Evolutionary conservation across 2,888 invertebrate genomes (phyloP).

Genomic region (Amiota communis): DNA sequence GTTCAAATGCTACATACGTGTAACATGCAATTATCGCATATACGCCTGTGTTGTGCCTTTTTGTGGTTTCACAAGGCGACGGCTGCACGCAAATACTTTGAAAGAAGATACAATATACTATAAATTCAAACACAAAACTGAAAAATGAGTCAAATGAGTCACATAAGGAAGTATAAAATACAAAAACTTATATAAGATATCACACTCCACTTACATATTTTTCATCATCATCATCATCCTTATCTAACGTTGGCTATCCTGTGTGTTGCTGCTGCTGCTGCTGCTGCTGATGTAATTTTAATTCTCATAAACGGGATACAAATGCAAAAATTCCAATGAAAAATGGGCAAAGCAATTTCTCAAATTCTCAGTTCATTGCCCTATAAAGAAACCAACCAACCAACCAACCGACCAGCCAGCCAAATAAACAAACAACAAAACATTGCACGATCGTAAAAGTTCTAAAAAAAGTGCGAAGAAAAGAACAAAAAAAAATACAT

Average conservation of each 20-base stretch:
- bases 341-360: slow-evolving; percentile 51
- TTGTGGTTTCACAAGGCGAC: background rate
- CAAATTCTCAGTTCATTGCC: slow-evolving; percentile 58
- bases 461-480: slow-evolving; percentile 22
- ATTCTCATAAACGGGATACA: background rate
- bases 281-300: too few relatives aligned
- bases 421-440: slow-evolving; percentile 3
- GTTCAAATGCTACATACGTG: background rate
- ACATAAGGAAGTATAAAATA: too few relatives aligned
- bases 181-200: too few relatives aligned
- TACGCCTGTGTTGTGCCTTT: background rate
- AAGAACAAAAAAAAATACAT: slow-evolving; percentile 42
- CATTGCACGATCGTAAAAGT: background rate
- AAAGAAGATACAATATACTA: too few relatives aligned
- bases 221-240: too few relatives aligned
- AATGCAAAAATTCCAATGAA: slow-evolving; percentile 47
- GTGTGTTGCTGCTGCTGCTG: background rate
- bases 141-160: too few relatives aligned
- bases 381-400: slow-evolving; percentile 42
- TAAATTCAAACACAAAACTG: too few relatives aligned
- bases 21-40: background rate
- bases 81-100: too few relatives aligned
- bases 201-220: too few relatives aligned
- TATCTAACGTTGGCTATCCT: background rate
- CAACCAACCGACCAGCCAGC: too few relatives aligned